Conservation (phyloP, 2,888 invertebrate genomes). For the Cetonia aurata region DNA sequence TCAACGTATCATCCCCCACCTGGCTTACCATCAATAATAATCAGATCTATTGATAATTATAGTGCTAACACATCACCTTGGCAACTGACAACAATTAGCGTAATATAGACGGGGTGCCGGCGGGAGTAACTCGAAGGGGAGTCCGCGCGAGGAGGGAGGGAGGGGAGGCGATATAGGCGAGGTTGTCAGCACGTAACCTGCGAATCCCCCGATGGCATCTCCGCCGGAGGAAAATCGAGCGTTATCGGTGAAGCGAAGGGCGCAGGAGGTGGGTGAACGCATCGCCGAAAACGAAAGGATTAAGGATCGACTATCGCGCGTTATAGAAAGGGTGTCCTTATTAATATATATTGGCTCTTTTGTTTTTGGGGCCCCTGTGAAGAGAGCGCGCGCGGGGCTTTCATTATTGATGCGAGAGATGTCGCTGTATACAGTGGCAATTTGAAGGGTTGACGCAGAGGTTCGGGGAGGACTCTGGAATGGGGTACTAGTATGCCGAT, state of each 20-base stretch:
- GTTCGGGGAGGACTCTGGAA: not conserved
- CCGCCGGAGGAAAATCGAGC: not conserved
- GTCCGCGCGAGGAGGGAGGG: slow-evolving; percentile 4
- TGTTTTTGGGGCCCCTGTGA: slow-evolving; percentile 47
- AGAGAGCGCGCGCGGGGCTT: slow-evolving; percentile 11
- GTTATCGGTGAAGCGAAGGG: not conserved
- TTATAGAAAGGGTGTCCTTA: slow-evolving; percentile 57
- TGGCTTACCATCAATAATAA: slow-evolving; percentile 63
- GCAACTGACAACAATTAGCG: slow-evolving; percentile 67
- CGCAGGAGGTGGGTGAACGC: slow-evolving; percentile 40
- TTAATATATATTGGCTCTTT: slow-evolving; percentile 61
- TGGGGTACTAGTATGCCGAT: not conserved
- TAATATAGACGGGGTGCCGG: slow-evolving; percentile 60
- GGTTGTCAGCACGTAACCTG: slow-evolving; percentile 13
- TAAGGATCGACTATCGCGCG: slow-evolving; percentile 57
- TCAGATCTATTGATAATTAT: slow-evolving; percentile 66
- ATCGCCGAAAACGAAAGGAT: slow-evolving; percentile 46
- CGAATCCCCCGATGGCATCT: slow-evolving; percentile 2
- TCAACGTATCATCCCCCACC: slow-evolving; percentile 18
- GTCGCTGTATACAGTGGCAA: slow-evolving; percentile 43
- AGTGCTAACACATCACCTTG: slow-evolving; percentile 62
- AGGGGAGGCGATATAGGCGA: not conserved
- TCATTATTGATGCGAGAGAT: slow-evolving; percentile 46
- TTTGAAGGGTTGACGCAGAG: slow-evolving; percentile 24
- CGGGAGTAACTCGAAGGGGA: slow-evolving; percentile 2